Base-by-base conservation (phyloP, 2,113 vertebrate genomes). In the Oreochromis tanganicae region DNA sequence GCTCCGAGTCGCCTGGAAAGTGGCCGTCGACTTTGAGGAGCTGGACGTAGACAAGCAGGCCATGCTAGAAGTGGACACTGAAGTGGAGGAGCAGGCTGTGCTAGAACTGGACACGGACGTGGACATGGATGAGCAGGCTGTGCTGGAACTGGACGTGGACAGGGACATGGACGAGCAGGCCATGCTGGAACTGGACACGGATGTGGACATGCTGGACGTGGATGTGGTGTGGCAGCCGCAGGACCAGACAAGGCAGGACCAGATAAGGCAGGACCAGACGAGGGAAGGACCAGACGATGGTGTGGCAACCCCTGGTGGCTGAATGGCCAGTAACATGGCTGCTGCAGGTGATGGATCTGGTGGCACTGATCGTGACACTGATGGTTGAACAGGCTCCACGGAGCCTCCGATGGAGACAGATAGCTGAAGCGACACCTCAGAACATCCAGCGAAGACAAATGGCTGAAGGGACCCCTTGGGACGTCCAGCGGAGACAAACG, bases 201-300 rank as follows among this genome's bases (percentile, higher is more conserved):
- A 52, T n/a, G 4, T 52, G 17, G 50, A 52, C 50, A 52, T 54
- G 50, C 4, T 54, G 19, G 1, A 54, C 50, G 10, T n/a, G 50
- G 50, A 0, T 19, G 9, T 52, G 50, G 19, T 52, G 50, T 52
- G 4, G 19, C 50, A 52, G 50, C 50, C 9, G 50, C 50, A n/a
- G 50, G 50, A 54, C 50, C 50, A 54, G 50, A 10, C 50, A n/a
- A 54, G 50, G 50, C 50, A 5, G 19, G 29, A 29, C 29, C 29
- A 29, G 29, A 29, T 29, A 29, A 29, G 29, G 4, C 32, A 34
- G 32, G 52, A 54, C 9, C 19, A 54, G 52, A 54, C 3, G 0
- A 21, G 52, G 19, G 19, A n/a, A 54, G 52, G 52, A 54, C 19
- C 1, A 54, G n/a, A 10, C 2, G 2, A n/a, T n/a, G 0, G 0